phyloP scores from a whole-genome alignment of 2,888 invertebrate genomes.

The Philereme vetulata region DNA sequence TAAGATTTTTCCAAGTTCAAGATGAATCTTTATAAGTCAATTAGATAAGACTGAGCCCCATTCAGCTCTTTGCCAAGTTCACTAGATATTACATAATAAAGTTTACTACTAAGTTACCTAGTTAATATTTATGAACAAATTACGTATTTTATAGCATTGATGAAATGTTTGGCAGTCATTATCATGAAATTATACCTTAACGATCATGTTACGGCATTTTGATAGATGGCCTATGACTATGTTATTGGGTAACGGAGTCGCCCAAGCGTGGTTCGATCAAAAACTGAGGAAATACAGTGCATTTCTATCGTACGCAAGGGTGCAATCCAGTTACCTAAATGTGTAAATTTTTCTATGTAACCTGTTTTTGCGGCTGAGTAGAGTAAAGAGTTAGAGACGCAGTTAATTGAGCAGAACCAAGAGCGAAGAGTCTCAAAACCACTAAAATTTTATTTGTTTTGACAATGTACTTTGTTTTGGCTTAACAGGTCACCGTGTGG shows the following conservation, averaged over 20 bases:
- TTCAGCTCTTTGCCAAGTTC: conserved; percentile 21
- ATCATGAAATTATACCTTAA: conserved; percentile 23
- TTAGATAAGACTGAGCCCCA: conserved; percentile 3
- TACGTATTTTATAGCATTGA: conserved; percentile 20
- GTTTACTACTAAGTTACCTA: conserved; percentile 3
- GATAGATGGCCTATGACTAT: conserved; percentile 19
- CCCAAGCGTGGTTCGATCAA: conserved; percentile 17
- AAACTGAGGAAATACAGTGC: conserved; percentile 20
- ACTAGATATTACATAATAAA: conserved; percentile 11
- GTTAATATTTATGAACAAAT: conserved; percentile 14
- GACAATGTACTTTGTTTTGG: too few species aligned
- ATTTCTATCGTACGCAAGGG: conserved; percentile 7
- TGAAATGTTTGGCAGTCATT: conserved; percentile 17
- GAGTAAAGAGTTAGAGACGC: not conserved
- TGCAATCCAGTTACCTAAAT: conserved; percentile 14
- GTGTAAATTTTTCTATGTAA: conserved; percentile 6
- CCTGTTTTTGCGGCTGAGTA: not conserved
- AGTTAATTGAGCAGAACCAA: not conserved
- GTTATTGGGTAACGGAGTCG: conserved; percentile 17
- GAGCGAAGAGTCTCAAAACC: too few species aligned
- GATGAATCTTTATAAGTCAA: conserved; percentile 7
- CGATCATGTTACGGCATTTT: conserved; percentile 23
- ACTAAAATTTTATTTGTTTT: too few species aligned
- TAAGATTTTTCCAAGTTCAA: conserved; percentile 18
- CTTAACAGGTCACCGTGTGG: too few species aligned